Conservation (phyloP, 2,888 invertebrate species). For the Prosapia bicincta region DNA sequence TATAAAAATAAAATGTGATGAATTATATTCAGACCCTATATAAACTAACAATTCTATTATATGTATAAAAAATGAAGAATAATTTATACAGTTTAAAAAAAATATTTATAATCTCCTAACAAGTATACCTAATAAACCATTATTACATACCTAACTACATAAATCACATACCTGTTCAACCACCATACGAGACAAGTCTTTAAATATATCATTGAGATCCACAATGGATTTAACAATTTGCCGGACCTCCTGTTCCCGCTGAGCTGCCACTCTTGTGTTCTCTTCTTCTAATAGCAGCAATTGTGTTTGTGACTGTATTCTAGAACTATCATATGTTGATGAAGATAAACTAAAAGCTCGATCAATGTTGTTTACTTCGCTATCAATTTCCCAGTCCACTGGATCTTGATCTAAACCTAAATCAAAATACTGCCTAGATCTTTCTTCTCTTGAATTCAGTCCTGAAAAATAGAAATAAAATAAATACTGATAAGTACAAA, state of each 20-base stretch:
- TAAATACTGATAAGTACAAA: conserved; percentile 12
- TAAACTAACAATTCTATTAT: no score
- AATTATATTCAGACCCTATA: no score
- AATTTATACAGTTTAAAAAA: no score
- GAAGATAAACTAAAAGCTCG: conserved; percentile 23
- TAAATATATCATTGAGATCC: conserved; percentile 93
- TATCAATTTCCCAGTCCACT: conserved; percentile 35
- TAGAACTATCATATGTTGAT: not conserved
- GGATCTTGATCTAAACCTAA: conserved; percentile 55
- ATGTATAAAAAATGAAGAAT: no score
- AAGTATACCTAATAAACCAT: no score
- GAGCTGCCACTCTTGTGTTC: conserved; percentile 64
- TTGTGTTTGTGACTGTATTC: conserved; percentile 50
- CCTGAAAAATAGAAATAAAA: conserved; percentile 48
- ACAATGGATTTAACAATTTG: conserved; percentile 89
- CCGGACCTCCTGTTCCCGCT: conserved; percentile 83
- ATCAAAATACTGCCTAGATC: conserved; percentile 86
- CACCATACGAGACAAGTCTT: conserved; percentile 61
- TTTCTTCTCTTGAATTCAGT: conserved; percentile 84
- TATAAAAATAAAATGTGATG: no score
- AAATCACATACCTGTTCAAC: conserved; percentile 53
- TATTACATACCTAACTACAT: no score
- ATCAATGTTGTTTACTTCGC: conserved; percentile 32
- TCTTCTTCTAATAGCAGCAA: conserved; percentile 80
- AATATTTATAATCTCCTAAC: no score